Conservation (phyloP, 2,113 vertebrate genomes). For the Semnornis frantzii region DNA sequence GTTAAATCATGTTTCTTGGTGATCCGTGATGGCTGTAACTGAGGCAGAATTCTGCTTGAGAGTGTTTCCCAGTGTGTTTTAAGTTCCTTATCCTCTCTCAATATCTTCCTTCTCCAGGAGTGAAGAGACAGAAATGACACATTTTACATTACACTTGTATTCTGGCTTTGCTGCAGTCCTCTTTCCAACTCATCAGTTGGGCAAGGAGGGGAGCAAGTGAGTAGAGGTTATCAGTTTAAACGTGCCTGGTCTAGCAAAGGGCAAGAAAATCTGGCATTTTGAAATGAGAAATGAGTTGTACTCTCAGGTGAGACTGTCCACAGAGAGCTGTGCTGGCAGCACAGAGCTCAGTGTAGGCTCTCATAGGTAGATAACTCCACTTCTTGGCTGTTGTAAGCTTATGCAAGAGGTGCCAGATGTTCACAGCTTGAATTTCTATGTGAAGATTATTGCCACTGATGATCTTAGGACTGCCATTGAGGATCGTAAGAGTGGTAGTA, state of each 20-base stretch:
- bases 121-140: not conserved
- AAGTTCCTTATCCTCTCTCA: not conserved
- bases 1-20: not conserved
- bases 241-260: not conserved
- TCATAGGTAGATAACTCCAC: not conserved
- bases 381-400: not conserved
- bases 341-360: not conserved
- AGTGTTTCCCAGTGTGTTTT: not conserved
- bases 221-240: not conserved
- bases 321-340: accelerated
- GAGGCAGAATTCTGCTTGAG: not conserved
- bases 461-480: not conserved
- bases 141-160: not conserved
- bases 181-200: not conserved
- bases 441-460: not conserved
- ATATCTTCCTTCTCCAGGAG: not conserved
- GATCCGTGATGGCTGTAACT: not conserved
- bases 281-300: not conserved
- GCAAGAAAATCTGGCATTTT: not conserved
- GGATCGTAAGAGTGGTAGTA: not conserved
- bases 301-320: not conserved
- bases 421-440: not conserved
- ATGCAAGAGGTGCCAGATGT: not conserved
- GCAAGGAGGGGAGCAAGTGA: not conserved
- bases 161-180: not conserved